These are phyloP conservation scores for Melanotaenia nigrans DNA, from an alignment of 2,797 vertebrate genomes.

Conservation along the genomic window DNA sequence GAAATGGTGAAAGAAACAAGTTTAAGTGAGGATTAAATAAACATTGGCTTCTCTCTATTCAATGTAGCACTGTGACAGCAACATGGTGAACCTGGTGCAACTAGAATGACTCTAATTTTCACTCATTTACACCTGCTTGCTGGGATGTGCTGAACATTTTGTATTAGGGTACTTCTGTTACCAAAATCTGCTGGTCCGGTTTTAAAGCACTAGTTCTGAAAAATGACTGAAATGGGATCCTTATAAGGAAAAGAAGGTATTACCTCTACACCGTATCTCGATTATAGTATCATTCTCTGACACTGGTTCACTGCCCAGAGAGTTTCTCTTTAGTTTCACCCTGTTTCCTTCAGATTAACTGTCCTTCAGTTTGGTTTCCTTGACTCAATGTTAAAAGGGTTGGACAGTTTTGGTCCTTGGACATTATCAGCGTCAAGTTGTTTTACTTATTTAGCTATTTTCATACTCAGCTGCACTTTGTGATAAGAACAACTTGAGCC, in stretches of 20 bases:
- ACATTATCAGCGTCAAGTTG: constrained; percentile 37
- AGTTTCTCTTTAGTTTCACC: background rate
- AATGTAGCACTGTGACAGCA: background rate
- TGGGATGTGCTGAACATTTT: background rate
- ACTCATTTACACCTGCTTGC: background rate
- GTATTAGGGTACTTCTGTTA: background rate
- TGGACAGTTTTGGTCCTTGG: constrained; percentile 17
- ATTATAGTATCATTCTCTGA: background rate
- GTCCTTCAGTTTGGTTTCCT: constrained; percentile 9
- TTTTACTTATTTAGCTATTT: constrained; percentile 49
- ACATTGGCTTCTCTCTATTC: background rate
- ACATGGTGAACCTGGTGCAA: background rate
- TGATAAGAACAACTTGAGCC: constrained; percentile 64
- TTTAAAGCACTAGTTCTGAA: background rate
- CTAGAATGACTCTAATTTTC: background rate
- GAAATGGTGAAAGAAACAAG: background rate
- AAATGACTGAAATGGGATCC: background rate
- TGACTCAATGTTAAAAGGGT: background rate
- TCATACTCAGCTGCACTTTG: constrained; percentile 60
- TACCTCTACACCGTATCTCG: background rate
- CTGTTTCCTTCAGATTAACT: background rate
- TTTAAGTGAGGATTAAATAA: background rate
- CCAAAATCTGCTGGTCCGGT: background rate
- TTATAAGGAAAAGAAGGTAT: too few relatives aligned
- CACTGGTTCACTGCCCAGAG: background rate